These are phyloP conservation scores for Hypolimnas misippus DNA, from an alignment of 2,888 invertebrate species.

Conservation along the genomic window DNA sequence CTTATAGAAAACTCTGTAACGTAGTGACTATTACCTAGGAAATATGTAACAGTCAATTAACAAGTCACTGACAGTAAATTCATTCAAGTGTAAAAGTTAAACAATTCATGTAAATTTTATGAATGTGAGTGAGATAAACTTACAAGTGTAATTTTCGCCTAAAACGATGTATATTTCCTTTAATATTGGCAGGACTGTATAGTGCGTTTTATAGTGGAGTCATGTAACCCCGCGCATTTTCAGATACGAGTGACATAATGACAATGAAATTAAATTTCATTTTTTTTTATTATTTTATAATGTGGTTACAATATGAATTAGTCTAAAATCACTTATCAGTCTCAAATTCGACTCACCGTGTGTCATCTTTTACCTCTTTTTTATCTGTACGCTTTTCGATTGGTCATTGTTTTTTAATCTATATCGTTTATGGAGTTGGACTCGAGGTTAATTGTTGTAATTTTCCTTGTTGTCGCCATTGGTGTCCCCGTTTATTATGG, in stretches of 20 bases:
- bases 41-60: too few relatives aligned
- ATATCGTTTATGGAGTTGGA: conserved; percentile 5
- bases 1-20: too few relatives aligned
- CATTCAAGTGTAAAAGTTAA: too few relatives aligned
- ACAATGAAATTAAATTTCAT: conserved; percentile 51
- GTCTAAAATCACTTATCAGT: conserved; percentile 72
- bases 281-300: conserved; percentile 48
- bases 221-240: conserved; percentile 45
- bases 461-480: conserved; percentile 63
- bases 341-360: conserved; percentile 54
- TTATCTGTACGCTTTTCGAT: conserved; percentile 33
- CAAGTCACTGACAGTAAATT: too few relatives aligned
- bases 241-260: conserved; percentile 34
- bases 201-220: neutral
- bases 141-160: neutral
- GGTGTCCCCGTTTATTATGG: conserved; percentile 68
- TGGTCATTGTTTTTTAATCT: conserved; percentile 27
- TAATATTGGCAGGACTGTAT: too few relatives aligned
- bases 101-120: too few relatives aligned
- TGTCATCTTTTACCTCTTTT: conserved; percentile 31
- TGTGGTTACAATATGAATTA: conserved; percentile 52
- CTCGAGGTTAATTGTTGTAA: conserved; percentile 46
- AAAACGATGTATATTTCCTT: neutral
- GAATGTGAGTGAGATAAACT: too few relatives aligned
- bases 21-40: too few relatives aligned